Conservation (phyloP, 2,888 invertebrate genomes). For the Dorcus parallelipipedus region DNA sequence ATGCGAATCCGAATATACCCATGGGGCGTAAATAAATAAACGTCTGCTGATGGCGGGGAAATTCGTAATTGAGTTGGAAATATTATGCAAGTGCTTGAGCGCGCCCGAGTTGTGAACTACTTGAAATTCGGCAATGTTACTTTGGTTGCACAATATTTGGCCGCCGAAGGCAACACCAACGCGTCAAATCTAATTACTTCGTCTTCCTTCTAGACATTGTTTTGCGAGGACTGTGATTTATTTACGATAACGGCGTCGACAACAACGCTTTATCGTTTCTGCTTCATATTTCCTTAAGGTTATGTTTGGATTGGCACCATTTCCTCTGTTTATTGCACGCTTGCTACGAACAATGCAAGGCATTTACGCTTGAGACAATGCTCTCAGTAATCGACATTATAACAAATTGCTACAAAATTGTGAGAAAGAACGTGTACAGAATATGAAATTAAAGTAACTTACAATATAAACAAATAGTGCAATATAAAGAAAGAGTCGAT, state of each 20-base stretch:
- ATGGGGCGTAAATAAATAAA: constrained; percentile 26
- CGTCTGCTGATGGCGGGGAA: constrained; percentile 27
- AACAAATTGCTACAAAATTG: no score
- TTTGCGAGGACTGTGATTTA: constrained; percentile 28
- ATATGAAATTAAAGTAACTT: no score
- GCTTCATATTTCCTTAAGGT: no score
- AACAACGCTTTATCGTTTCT: no score
- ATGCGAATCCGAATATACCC: constrained; percentile 19
- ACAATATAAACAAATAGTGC: no score
- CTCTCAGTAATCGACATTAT: no score
- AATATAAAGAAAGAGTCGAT: no score
- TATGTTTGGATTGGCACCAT: no score
- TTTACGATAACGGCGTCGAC: constrained; percentile 23
- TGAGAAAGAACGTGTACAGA: no score
- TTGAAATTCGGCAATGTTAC: constrained; percentile 21
- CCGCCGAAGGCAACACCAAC: constrained; percentile 19
- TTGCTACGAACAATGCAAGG: no score
- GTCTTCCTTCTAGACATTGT: constrained; percentile 27
- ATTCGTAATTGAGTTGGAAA: constrained; percentile 28
- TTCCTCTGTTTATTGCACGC: no score
- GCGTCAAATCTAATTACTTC: constrained; percentile 23
- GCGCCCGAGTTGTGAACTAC: constrained; percentile 19
- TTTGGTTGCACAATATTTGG: constrained; percentile 22
- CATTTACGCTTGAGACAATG: no score
- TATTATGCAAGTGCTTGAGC: constrained; percentile 26